phyloP scores from a whole-genome alignment of 2,888 invertebrate species.

The Nemotelus nigrinus region DNA sequence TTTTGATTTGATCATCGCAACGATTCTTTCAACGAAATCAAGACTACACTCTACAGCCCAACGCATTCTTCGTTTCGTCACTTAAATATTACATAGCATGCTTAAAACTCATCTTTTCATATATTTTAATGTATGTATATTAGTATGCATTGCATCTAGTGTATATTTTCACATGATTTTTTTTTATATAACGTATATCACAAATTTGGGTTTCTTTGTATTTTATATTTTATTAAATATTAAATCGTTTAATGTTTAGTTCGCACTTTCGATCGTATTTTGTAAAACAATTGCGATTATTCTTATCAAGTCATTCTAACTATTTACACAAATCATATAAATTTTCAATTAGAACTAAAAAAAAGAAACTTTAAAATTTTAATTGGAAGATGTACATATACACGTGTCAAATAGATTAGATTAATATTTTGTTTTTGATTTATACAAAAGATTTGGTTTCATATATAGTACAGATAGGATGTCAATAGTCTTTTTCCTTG shows the following conservation, averaged over 20 bases:
- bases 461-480: background rate
- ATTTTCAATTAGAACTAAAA: constrained; percentile 10
- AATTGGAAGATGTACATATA: constrained; percentile 5
- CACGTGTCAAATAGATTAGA: background rate
- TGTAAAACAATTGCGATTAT: constrained; percentile 1
- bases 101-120: no score
- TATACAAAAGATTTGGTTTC: constrained; percentile 30
- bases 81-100: no score
- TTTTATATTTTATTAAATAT: constrained; percentile 38
- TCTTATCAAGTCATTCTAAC: constrained; percentile 29
- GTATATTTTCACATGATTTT: constrained; percentile 33
- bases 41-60: no score
- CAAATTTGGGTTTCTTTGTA: constrained; percentile 50
- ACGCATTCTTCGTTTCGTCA: background rate
- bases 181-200: constrained; percentile 50
- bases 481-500: background rate
- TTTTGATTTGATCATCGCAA: constrained; percentile 21
- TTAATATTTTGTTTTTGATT: background rate
- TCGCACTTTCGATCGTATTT: constrained; percentile 12
- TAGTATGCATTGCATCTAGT: constrained; percentile 12
- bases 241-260: constrained; percentile 16
- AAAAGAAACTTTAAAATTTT: background rate
- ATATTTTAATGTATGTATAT: background rate
- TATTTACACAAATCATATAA: constrained; percentile 36
- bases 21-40: no score